Conservation (phyloP, 2,888 invertebrate genomes). For the Ceramica pisi region DNA sequence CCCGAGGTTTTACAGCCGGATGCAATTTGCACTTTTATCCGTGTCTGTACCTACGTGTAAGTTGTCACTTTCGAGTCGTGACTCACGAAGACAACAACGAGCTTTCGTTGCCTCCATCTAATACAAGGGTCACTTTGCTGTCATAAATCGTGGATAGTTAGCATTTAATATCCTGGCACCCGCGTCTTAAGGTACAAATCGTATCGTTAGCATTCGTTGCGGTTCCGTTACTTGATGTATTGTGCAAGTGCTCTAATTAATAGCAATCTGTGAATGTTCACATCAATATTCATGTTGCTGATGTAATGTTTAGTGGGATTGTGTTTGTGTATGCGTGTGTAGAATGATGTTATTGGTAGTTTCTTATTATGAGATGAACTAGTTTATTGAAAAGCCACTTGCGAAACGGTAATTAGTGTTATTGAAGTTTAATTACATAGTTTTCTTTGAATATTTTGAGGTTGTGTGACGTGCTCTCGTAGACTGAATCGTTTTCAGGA, state of each 20-base stretch:
- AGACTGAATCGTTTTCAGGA: too few relatives aligned
- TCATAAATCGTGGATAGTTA: constrained; percentile 78
- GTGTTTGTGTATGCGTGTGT: constrained; percentile 28
- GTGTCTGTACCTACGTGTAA: constrained; percentile 72
- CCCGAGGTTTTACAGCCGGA: constrained; percentile 66
- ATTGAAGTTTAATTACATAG: constrained; percentile 4
- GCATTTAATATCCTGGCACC: constrained; percentile 72
- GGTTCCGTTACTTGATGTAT: constrained; percentile 47
- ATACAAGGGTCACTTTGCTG: constrained; percentile 70
- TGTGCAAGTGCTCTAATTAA: constrained; percentile 60
- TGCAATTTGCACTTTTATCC: constrained; percentile 70
- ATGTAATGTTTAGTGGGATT: constrained; percentile 36
- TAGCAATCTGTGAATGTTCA: constrained; percentile 45
- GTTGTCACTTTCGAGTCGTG: constrained; percentile 86
- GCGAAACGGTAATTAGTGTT: constrained; percentile 9
- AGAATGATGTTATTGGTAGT: constrained; percentile 1
- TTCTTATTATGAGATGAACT: constrained; percentile 16
- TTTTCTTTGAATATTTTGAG: background rate
- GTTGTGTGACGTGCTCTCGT: too few relatives aligned
- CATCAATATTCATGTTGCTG: constrained; percentile 50
- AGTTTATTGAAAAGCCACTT: constrained; percentile 33
- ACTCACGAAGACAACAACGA: constrained; percentile 80
- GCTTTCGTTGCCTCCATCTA: constrained; percentile 77
- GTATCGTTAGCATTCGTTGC: constrained; percentile 37
- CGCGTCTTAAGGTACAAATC: constrained; percentile 53